Base-by-base conservation (phyloP, 1,140 invertebrate genomes). In the Drosophila paulistorum region DNA sequence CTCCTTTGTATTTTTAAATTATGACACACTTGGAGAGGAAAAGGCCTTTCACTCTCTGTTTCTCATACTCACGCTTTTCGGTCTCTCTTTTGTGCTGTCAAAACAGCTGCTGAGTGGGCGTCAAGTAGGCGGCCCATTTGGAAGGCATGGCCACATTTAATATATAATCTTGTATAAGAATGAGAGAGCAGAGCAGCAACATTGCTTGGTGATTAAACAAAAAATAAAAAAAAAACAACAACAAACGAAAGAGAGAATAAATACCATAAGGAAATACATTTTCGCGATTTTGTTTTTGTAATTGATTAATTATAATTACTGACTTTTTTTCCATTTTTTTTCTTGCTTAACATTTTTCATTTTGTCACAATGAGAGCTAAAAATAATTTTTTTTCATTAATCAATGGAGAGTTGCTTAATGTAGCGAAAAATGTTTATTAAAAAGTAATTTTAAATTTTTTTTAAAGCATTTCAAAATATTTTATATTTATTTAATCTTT, bases 1-100 rank as follows among this genome's bases (percentile, higher is more conserved):
- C 48, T 77, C 72, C 69, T 80, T 81, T 76, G 76, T 87, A 86
- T 86, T 86, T 86, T 71, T 86, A 86, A 86, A 86, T 87, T 86
- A 86, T 86, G 83, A 86, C 83, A 86, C 83, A 65, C 20, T 37
- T 33, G 45, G 35, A 30, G 61, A 63, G 26, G 14, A 42, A 30
- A 30, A 63, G n/a, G 39, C 57, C 69, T 62, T 74, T 14, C 55
- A 39, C 48, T 35, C 33, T 35, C 58, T 48, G 41, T 59, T 13
- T 33, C 65, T 20, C 23, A 65, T 45, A 33, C 41, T 60, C 37
- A 48, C 14, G 7, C n/a, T 23, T 51, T 20, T 3, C 39, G 37
- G 55, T 7, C 14, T 35, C 48, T 68, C 51, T 41, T 68, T 76
- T 82, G 30, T 71, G 17, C 45, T 51, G 78, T 79, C 70, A 62